phyloP scores from a whole-genome alignment of 2,113 vertebrate species.

The Marmota monax region DNA sequence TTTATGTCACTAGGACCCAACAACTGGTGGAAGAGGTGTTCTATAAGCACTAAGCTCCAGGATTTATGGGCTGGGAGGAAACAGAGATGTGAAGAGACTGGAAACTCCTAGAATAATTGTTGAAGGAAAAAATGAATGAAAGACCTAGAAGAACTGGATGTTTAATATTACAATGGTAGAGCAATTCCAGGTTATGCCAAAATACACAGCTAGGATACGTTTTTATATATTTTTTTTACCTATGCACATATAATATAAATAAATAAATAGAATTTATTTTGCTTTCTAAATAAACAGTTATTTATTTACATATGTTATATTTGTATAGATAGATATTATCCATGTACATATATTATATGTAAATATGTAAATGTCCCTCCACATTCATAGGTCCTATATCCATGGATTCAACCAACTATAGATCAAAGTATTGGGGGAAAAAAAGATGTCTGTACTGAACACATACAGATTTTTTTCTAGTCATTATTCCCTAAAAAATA shows the following conservation, averaged over 20 bases:
- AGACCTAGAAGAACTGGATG: neutral
- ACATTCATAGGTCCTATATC: neutral
- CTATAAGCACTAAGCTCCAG: neutral
- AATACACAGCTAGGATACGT: neutral
- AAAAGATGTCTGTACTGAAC: neutral
- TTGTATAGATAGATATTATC: too few relatives aligned
- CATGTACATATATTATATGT: neutral
- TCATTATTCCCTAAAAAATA: neutral
- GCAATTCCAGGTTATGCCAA: neutral
- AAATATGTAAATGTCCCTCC: neutral
- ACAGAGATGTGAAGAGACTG: neutral
- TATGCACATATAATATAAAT: neutral
- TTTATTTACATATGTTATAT: neutral
- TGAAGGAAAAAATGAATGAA: neutral
- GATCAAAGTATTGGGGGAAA: neutral
- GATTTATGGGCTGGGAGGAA: neutral
- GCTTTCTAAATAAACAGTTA: too few relatives aligned
- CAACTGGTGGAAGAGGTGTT: neutral
- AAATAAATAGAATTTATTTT: neutral
- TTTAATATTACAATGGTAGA: neutral
- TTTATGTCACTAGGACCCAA: neutral
- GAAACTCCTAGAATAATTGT: neutral
- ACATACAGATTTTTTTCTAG: neutral
- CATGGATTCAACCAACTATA: neutral
- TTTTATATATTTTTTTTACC: too few relatives aligned